Percentiles rank a stretch among this genome's conserved stretches.
These are phyloP conservation scores for Chrysolina oricalcia DNA, from an alignment of 2,888 invertebrate species.

Conservation along the genomic window DNA sequence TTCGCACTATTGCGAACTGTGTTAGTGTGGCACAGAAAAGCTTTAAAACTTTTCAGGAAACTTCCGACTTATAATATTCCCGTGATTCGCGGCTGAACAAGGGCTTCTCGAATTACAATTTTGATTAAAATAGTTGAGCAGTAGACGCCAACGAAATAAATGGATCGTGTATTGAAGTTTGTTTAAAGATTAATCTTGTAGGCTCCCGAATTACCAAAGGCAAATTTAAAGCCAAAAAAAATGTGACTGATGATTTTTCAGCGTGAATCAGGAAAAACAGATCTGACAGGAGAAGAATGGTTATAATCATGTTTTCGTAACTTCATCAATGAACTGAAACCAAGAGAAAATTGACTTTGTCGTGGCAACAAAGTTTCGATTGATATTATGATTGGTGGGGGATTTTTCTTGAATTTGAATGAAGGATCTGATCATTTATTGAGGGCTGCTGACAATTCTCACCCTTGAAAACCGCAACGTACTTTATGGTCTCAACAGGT, in stretches of 20 bases:
- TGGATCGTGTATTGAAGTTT: neutral
- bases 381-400: no score
- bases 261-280: no score
- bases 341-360: no score
- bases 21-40: neutral
- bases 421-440: no score
- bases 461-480: no score
- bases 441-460: no score
- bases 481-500: no score
- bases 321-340: no score
- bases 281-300: no score
- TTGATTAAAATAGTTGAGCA: constrained; percentile 29
- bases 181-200: neutral
- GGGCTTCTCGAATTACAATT: constrained; percentile 17
- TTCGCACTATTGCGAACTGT: neutral
- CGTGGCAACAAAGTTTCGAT: no score
- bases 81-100: constrained; percentile 3
- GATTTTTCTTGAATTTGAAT: no score
- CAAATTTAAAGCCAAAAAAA: neutral
- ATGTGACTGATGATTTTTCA: neutral
- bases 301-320: no score
- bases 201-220: neutral
- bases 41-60: neutral
- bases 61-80: neutral
- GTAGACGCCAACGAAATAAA: neutral